Base-by-base conservation (phyloP, 2,888 invertebrate species). In the Plagodis pulveraria region DNA sequence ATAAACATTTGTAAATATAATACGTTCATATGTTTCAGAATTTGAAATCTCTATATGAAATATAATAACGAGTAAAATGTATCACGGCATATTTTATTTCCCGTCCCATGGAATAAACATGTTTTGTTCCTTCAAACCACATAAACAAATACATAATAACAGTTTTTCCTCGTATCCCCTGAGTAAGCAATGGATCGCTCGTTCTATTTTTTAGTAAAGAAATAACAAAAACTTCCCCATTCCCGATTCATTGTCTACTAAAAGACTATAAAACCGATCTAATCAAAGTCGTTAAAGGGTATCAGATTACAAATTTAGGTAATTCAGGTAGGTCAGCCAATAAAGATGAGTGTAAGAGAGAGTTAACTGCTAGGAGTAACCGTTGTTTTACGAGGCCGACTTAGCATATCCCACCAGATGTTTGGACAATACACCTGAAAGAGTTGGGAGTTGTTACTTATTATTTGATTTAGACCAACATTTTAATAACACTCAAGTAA, bases 341-440 rank as follows among this genome's bases (percentile, higher is more conserved):
- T 89, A 89, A 89, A 88, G 84, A 85, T 84, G 85, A 83, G 78
- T 76, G 81, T 87, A 86, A 89, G 87, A 86, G 89, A 78, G 87
- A 89, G 87, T 89, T 88, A 87, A 88, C 86, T 82, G 84, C 77
- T 76, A 71, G 70, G 77, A 83, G 86, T 87, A 85, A 81, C 77
- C 71, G 78, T 76, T 80, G 83, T 80, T 91, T 89, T 91, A 89
- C 80, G 86, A 85, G 71, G 76, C 74, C 71, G 77, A 86, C 83
- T 90, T 90, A 87, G 89, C 90, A 90, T 90, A 88, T 83, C 80
- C 86, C 82, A 77, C 80, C 90, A 89, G 89, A 87, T 90, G 91
- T 81, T 86, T 70, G 80, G 76, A 84, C 83, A 85, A 86, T 89
- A 87, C 89, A 88, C 81, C 79, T 76, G 71, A 81, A 82, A 79